Conservation (phyloP, 2,113 vertebrate genomes). For the Plecturocebus donacophilus region DNA sequence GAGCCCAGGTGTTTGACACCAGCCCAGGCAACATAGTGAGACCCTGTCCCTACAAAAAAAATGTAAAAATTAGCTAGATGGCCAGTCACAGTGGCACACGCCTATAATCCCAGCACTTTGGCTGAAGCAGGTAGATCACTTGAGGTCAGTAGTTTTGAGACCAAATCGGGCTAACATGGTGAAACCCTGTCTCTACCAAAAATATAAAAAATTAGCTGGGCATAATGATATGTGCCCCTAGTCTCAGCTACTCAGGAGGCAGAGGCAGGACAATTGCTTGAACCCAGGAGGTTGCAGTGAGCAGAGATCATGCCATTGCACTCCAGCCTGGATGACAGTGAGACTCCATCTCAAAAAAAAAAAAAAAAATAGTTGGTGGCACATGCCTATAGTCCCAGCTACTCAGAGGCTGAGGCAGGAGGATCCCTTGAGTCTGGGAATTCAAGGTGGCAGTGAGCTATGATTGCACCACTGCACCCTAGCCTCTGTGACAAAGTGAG, state of each 20-base stretch:
- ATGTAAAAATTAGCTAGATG: not conserved
- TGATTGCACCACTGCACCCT: too few species aligned
- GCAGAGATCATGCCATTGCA: not conserved
- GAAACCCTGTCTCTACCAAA: not conserved
- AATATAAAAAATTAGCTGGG: not conserved
- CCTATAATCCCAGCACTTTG: not conserved
- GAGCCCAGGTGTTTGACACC: not conserved
- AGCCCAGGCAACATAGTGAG: not conserved
- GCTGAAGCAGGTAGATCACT: not conserved
- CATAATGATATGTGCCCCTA: not conserved
- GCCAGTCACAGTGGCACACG: too few species aligned
- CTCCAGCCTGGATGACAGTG: not conserved
- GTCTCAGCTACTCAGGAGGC: not conserved
- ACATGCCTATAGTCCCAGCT: too few species aligned
- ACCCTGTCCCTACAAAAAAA: not conserved
- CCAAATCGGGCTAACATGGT: not conserved
- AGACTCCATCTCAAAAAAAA: not conserved
- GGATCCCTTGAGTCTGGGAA: too few species aligned
- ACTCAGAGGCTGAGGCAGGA: too few species aligned
- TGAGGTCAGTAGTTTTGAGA: not conserved
- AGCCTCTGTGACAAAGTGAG: too few species aligned
- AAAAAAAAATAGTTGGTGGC: too few species aligned
- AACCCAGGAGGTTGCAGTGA: not conserved
- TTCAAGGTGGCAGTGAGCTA: too few species aligned
- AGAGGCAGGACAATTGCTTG: not conserved